Evolutionary conservation across 2,888 invertebrate species (phyloP), one percentile per base, ranked within the genome.

Genomic region (Watsonalla cultraria): DNA sequence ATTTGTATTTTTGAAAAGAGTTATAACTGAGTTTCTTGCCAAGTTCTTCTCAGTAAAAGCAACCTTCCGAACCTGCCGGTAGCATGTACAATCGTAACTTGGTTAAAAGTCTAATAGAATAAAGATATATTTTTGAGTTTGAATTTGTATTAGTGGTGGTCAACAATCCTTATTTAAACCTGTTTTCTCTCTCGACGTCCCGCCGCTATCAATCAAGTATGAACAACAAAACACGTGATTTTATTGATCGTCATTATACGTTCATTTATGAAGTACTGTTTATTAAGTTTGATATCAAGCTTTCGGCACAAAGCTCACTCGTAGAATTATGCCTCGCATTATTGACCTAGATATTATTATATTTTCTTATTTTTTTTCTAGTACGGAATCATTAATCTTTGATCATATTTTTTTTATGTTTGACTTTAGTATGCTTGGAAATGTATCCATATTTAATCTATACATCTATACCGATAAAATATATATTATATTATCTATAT

Each of bases 161-260:
- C 33, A 15, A 54, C 62, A 46, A 47, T 51, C 63, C 34, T 54
- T 46, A 35, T 50, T 8, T 58, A 57, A 82, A 87, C 86, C 78
- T 68, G 87, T 86, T 85, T 75, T 73, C 76, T 65, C 76, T 72
- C 75, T 76, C 73, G 76, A 72, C 66, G 68, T 65, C 66, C 62
- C 61, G 60, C 62, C 66, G 64, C 72, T 74, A 86, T 86, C 85
- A 81, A 87, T 87, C 85, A 85, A 62, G 49, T 49, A 55, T 48
- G 58, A 54, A 51, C 58, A 49, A 79, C 76, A 80, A 82, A 82
- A 79, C 80, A 79, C 76, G 66, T 69, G 69, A 79, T 80, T 78
- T 79, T 74, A 82, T 84, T 81, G 76, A 74, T 78, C 79, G 74
- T 80, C 75, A 74, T 77, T 72, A 74, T 64, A 66, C 58, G 64